These are phyloP conservation scores for Stigmatopora nigra DNA, from an alignment of 2,113 vertebrate genomes.

Conservation along the genomic window DNA sequence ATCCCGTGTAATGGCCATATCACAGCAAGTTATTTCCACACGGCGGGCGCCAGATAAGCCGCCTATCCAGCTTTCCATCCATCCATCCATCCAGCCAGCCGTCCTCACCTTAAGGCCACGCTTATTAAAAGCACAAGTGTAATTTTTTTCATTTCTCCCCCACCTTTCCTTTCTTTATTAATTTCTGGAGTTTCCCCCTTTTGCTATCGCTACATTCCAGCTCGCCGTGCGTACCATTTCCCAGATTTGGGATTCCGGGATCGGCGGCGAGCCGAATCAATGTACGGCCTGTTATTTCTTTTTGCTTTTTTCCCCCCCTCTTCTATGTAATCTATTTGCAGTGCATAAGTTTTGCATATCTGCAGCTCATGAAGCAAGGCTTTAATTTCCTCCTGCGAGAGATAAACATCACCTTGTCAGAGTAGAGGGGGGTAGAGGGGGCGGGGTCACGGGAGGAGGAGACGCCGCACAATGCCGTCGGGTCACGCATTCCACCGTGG, in stretches of 20 bases:
- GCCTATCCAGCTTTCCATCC: too few species aligned
- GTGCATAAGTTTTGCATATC: slow-evolving; percentile 81
- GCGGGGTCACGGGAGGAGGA: slow-evolving; percentile 65
- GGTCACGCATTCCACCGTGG: slow-evolving; percentile 57
- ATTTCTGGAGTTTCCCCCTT: slow-evolving; percentile 22
- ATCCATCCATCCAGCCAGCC: too few species aligned
- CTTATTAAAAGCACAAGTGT: slow-evolving; percentile 53
- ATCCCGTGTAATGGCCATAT: slow-evolving; percentile 63
- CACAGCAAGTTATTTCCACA: slow-evolving; percentile 60
- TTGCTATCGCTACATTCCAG: slow-evolving; percentile 25
- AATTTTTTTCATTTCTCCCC: slow-evolving; percentile 22
- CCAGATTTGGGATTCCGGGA: slow-evolving; percentile 47
- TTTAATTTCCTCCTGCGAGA: slow-evolving; percentile 98
- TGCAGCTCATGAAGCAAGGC: slow-evolving; percentile 79
- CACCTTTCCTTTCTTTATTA: slow-evolving; percentile 22
- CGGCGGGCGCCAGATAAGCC: slow-evolving; percentile 55
- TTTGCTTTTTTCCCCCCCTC: background rate
- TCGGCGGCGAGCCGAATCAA: slow-evolving; percentile 21
- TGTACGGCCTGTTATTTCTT: slow-evolving; percentile 9
- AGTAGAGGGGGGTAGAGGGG: slow-evolving; percentile 66
- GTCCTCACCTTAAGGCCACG: slow-evolving; percentile 43
- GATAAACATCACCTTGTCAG: slow-evolving; percentile 98
- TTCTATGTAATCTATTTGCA: slow-evolving; percentile 61
- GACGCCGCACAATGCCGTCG: slow-evolving; percentile 58
- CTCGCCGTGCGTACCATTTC: slow-evolving; percentile 31